Evolutionary conservation across 1,140 invertebrate species (phyloP).

Genomic region (Solenopsis invicta): DNA sequence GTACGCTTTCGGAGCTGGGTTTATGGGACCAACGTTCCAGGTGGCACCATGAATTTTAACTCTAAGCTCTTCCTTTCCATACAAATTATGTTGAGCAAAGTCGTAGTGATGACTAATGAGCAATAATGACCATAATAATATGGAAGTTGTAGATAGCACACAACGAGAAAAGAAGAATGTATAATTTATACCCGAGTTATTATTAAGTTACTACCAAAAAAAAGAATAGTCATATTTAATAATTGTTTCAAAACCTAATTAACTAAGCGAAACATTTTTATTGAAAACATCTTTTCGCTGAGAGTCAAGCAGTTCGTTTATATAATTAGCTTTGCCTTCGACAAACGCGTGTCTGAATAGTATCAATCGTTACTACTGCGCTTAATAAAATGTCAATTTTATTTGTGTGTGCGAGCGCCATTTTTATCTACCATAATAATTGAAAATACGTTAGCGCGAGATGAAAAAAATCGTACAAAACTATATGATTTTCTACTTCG

Average conservation of each 20-base stretch:
- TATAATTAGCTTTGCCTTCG: background rate
- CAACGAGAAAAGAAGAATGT: background rate
- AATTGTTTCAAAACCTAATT: background rate
- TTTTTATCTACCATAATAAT: background rate
- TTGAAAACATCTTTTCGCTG: background rate
- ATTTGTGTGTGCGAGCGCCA: background rate
- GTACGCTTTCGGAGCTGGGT: background rate
- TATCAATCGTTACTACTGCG: background rate
- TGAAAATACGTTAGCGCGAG: background rate
- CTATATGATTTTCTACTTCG: background rate
- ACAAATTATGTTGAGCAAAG: slow-evolving; percentile 5
- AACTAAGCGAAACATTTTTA: too few species aligned
- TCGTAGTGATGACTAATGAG: background rate
- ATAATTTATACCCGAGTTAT: background rate
- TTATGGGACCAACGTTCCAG: background rate
- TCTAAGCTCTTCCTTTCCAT: background rate
- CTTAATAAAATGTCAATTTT: slow-evolving; percentile 3
- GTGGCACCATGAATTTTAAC: background rate
- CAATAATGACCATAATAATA: background rate
- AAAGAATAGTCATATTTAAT: background rate
- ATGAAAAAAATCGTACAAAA: background rate
- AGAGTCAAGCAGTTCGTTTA: background rate
- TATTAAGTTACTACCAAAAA: background rate
- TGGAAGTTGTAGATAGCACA: background rate
- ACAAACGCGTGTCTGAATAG: background rate